Evolutionary conservation across 2,113 vertebrate species (phyloP).

Genomic region (Sarotherodon lohbergeri): DNA sequence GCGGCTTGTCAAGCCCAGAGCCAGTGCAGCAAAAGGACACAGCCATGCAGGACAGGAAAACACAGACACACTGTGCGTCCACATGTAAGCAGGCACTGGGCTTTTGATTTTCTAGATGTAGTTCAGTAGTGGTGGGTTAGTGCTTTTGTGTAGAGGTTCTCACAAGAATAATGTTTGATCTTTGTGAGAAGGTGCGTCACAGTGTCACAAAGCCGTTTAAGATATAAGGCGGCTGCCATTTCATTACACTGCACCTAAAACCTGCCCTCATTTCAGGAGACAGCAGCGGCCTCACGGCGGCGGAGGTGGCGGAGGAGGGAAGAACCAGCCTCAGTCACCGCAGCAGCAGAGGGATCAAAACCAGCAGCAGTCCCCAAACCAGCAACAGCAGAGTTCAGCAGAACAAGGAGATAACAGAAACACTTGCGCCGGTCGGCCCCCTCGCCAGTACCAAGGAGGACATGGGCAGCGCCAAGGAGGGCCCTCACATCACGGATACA

Average conservation of each 20-base stretch:
- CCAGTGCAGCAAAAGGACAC: constrained; percentile 30
- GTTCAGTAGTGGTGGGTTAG: background rate
- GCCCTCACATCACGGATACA: constrained; percentile 84
- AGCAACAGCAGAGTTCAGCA: constrained; percentile 65
- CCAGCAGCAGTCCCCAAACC: constrained; percentile 54
- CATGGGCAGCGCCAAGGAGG: constrained; percentile 75
- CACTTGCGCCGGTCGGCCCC: constrained; percentile 76
- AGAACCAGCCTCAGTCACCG: constrained; percentile 70
- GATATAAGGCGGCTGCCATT: background rate
- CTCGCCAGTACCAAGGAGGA: constrained; percentile 83
- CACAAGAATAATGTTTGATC: background rate
- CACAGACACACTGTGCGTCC: constrained; percentile 11
- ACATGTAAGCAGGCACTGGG: constrained; percentile 42
- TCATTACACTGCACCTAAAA: constrained; percentile 26
- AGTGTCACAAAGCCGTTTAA: background rate
- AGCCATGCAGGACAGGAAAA: constrained; percentile 37
- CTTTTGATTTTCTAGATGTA: background rate
- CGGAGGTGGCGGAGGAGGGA: constrained; percentile 64
- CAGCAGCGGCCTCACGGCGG: constrained; percentile 80
- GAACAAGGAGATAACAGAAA: constrained; percentile 55
- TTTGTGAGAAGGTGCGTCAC: background rate
- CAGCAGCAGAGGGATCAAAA: constrained; percentile 58
- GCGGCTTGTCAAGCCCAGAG: constrained; percentile 32
- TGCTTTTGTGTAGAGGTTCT: background rate
- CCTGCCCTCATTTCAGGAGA: constrained; percentile 75